A percentile compares a stretch with the other conserved stretches of the same genome.
phyloP scores from a whole-genome alignment of 2,888 invertebrate genomes.

The Diogma glabrata region DNA sequence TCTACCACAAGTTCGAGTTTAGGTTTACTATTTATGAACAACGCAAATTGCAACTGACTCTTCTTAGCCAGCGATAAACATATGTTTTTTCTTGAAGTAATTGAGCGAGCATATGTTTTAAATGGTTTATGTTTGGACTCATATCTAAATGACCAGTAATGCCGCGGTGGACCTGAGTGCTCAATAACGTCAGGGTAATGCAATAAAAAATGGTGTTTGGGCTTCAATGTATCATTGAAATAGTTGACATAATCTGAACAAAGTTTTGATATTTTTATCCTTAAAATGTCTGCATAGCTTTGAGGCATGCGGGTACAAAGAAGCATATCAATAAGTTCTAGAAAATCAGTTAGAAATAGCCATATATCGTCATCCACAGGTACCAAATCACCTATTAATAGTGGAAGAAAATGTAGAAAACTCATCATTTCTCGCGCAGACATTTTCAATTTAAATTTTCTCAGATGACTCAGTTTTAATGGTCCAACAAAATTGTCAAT shows the following conservation, averaged over 20 bases:
- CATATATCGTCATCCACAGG: neutral
- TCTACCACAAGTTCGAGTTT: too few species aligned
- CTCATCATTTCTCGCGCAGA: neutral
- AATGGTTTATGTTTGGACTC: slow-evolving; percentile 11
- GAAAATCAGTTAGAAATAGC: neutral
- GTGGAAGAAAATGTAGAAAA: neutral
- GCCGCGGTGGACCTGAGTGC: slow-evolving; percentile 8
- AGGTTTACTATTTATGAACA: neutral
- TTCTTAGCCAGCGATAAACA: slow-evolving; percentile 10
- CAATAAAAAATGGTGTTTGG: slow-evolving; percentile 9
- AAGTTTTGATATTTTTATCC: neutral
- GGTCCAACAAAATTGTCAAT: neutral
- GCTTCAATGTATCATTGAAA: slow-evolving; percentile 7
- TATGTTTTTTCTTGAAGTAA: slow-evolving; percentile 12
- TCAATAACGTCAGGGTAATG: slow-evolving; percentile 10
- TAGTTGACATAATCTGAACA: slow-evolving; percentile 1
- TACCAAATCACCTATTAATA: neutral
- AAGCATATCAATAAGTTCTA: neutral
- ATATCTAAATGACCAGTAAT: slow-evolving; percentile 9
- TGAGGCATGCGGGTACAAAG: neutral
- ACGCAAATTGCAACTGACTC: slow-evolving; percentile 10
- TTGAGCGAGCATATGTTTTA: slow-evolving; percentile 10
- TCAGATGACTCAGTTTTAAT: neutral
- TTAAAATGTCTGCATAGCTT: slow-evolving; percentile 22
- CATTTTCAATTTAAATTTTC: neutral